These are phyloP conservation scores for Alcedo atthis DNA, from an alignment of 2,797 vertebrate genomes.

Conservation along the genomic window DNA sequence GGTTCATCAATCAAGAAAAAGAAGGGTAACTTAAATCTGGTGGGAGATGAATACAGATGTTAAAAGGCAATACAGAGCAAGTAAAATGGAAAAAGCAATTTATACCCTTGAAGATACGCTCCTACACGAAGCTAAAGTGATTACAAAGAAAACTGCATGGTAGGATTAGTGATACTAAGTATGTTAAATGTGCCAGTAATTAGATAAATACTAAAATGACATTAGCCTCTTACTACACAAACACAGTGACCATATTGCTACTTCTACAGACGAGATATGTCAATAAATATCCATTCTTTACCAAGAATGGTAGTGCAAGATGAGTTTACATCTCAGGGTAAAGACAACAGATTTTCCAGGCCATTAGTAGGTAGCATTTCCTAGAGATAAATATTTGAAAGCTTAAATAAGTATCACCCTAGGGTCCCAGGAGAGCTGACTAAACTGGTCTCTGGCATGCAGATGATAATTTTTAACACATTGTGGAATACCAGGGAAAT, in stretches of 20 bases:
- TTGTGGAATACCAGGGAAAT: slow-evolving; percentile 38
- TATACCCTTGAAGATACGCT: not conserved
- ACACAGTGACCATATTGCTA: not conserved
- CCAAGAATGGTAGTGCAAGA: not conserved
- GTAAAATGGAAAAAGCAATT: not conserved
- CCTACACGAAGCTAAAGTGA: not conserved
- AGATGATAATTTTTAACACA: slow-evolving; percentile 4
- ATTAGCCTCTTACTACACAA: not conserved
- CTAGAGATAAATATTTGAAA: not conserved
- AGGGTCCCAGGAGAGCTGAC: not conserved
- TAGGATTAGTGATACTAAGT: not conserved
- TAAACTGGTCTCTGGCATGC: not conserved
- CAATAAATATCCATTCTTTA: not conserved
- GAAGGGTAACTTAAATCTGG: not conserved
- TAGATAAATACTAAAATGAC: not conserved
- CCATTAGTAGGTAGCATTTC: not conserved
- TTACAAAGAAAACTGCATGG: not conserved
- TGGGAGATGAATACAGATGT: not conserved
- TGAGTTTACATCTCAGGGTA: not conserved
- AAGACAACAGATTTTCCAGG: not conserved
- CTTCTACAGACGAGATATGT: not conserved
- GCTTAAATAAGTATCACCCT: not conserved
- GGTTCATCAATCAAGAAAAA: not conserved
- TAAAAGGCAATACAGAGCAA: not conserved
- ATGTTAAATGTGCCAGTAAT: not conserved